These are phyloP conservation scores for Leptosomus discolor DNA, from an alignment of 2,113 vertebrate species.

Conservation along the genomic window DNA sequence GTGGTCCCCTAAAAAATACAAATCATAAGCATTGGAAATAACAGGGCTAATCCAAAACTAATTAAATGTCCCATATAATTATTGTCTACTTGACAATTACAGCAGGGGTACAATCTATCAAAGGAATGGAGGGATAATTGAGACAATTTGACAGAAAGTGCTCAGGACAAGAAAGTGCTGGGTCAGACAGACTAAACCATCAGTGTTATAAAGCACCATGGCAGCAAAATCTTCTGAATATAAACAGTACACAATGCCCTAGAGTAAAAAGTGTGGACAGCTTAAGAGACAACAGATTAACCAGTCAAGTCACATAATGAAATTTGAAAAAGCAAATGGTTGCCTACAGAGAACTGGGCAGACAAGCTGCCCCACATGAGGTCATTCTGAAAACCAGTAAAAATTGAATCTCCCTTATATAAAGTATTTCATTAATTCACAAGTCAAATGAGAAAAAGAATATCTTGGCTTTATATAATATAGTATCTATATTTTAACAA, in stretches of 20 bases:
- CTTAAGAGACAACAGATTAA: neutral
- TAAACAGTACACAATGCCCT: neutral
- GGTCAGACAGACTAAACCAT: neutral
- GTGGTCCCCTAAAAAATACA: neutral
- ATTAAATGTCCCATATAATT: conserved; percentile 37
- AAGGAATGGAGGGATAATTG: conserved; percentile 9
- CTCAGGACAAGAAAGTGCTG: neutral
- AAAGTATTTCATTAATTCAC: neutral
- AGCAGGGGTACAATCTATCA: neutral
- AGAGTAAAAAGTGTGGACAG: neutral
- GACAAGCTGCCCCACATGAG: neutral
- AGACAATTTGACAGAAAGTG: neutral
- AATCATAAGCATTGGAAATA: neutral
- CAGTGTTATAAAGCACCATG: neutral
- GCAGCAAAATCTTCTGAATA: neutral
- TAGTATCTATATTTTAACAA: neutral
- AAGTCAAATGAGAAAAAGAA: neutral
- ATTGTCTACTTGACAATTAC: neutral
- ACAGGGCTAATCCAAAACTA: neutral
- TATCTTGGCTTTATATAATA: neutral
- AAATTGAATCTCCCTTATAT: neutral
- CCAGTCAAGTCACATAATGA: neutral
- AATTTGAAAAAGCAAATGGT: neutral
- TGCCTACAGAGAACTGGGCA: neutral
- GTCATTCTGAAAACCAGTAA: neutral